Percentiles rank a stretch among this genome's conserved stretches.
Evolutionary conservation across 92 coral and sea anemone genomes (phyloP).

Genomic region (Epizoanthus fatuus): DNA sequence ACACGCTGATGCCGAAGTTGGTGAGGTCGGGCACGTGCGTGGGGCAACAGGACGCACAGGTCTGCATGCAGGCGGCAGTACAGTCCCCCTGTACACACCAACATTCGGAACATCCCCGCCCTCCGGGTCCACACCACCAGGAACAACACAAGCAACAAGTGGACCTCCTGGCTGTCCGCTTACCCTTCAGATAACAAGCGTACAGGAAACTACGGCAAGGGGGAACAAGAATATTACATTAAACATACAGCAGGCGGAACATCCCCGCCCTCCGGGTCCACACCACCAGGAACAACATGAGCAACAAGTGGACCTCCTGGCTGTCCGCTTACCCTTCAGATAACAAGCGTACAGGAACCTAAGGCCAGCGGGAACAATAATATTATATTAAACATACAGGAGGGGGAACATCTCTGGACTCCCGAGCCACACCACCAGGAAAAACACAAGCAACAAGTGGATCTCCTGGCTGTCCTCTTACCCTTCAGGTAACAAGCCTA

Average conservation of each 20-base stretch:
- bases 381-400: not conserved
- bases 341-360: conserved; percentile 67
- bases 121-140: conserved; percentile 86
- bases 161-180: conserved; percentile 58
- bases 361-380: not conserved
- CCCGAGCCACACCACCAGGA: conserved; percentile 87
- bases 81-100: conserved; percentile 65
- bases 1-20: conserved; percentile 65
- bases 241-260: not conserved
- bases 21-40: conserved; percentile 56
- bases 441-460: conserved; percentile 74
- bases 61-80: conserved; percentile 66
- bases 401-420: conserved; percentile 1
- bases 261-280: conserved; percentile 59
- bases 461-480: conserved; percentile 52
- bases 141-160: conserved; percentile 74
- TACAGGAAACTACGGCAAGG: conserved; percentile 54
- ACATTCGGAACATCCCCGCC: conserved; percentile 84
- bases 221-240: not conserved
- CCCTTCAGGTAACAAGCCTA: conserved; percentile 70
- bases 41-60: conserved; percentile 78
- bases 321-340: conserved; percentile 74
- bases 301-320: conserved; percentile 64
- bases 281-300: conserved; percentile 84
- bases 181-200: conserved; percentile 68